These are phyloP conservation scores for Acridotheres tristis DNA, from an alignment of 2,797 vertebrate species.

Conservation along the genomic window DNA sequence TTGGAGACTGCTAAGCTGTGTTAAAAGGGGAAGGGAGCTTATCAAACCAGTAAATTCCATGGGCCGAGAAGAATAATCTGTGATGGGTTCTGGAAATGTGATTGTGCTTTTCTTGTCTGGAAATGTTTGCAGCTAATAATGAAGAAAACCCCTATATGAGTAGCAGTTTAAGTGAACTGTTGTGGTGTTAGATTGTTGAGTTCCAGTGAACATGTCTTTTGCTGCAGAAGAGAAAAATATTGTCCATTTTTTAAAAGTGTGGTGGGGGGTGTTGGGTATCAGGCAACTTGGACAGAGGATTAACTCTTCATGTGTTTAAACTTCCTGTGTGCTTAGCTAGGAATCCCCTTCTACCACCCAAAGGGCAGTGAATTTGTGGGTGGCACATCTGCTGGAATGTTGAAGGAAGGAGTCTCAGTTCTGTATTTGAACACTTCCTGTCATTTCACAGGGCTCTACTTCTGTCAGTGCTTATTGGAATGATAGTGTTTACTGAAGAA, in stretches of 20 bases:
- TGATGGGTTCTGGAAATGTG: constrained; percentile 3
- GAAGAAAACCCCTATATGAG: neutral
- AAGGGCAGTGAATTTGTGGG: neutral
- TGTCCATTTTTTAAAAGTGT: neutral
- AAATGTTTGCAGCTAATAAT: neutral
- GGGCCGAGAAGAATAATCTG: neutral
- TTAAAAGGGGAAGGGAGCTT: neutral
- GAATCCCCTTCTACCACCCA: neutral
- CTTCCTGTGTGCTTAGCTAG: neutral
- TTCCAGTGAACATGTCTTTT: neutral
- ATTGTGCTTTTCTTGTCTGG: neutral
- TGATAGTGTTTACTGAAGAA: neutral
- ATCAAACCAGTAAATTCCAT: neutral
- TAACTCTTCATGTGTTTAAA: neutral
- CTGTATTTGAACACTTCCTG: neutral
- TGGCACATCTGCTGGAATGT: neutral
- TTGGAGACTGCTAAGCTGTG: constrained; percentile 20
- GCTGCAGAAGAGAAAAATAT: neutral
- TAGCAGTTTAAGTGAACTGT: neutral
- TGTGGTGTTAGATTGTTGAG: neutral
- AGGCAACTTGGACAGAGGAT: neutral
- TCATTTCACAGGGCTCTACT: neutral
- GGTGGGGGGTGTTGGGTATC: neutral
- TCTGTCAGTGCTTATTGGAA: neutral
- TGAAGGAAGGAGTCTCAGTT: neutral